Conservation (phyloP, 2,888 invertebrate species). For the Leuctra nigra region DNA sequence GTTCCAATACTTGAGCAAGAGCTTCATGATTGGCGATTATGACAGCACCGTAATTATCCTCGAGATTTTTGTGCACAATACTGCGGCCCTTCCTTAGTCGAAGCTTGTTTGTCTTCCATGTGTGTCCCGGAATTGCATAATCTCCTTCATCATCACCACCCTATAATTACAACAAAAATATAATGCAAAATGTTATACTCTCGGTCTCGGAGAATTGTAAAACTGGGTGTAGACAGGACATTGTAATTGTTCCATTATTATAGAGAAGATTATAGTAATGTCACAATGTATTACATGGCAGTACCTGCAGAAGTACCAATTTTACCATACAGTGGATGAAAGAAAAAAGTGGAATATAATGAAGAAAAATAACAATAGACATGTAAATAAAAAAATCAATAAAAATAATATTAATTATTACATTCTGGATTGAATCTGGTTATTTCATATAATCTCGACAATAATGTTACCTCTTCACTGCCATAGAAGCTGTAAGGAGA, state of each 20-base stretch:
- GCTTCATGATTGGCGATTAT: conserved; percentile 87
- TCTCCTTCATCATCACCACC: conserved; percentile 25
- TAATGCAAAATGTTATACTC: conserved; percentile 19
- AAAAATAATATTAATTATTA: too few species aligned
- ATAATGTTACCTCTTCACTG: conserved; percentile 49
- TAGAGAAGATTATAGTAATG: too few species aligned
- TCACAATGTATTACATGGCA: too few species aligned
- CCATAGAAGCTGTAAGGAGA: conserved; percentile 73
- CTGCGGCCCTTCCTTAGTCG: conserved; percentile 73
- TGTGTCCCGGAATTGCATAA: conserved; percentile 21
- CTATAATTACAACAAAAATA: conserved; percentile 18
- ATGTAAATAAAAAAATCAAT: too few species aligned
- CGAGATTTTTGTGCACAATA: conserved; percentile 76
- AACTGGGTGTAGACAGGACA: too few species aligned
- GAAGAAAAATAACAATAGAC: too few species aligned
- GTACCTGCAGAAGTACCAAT: too few species aligned
- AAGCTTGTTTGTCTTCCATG: conserved; percentile 45
- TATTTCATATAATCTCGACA: not conserved
- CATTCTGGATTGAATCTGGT: too few species aligned
- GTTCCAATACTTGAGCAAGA: conserved; percentile 79
- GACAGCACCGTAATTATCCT: conserved; percentile 86
- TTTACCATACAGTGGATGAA: too few species aligned
- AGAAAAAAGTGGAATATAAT: too few species aligned
- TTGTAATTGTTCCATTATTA: too few species aligned
- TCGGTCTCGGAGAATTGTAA: conserved; percentile 27